These are phyloP conservation scores for Cladopsammia gracilis DNA, from an alignment of 64 coral and sea anemone species.

Conservation along the genomic window DNA sequence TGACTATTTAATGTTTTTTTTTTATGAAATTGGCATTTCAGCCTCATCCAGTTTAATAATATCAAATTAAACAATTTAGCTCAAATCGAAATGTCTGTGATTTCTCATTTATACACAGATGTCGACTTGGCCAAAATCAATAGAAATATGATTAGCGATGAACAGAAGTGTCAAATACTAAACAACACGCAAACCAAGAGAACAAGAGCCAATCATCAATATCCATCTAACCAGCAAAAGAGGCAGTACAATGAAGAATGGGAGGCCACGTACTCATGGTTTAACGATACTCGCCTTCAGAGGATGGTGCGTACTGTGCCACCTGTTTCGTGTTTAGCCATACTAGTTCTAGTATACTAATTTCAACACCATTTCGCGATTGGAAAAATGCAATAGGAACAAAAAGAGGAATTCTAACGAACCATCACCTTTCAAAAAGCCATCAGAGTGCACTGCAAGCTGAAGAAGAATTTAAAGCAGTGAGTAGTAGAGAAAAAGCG, in stretches of 20 bases:
- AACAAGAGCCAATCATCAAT: too few relatives aligned
- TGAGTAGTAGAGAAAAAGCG: conserved; percentile 52
- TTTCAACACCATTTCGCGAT: conserved; percentile 70
- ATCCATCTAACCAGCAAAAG: conserved; percentile 68
- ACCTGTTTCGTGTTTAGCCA: conserved; percentile 62
- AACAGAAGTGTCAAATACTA: too few relatives aligned
- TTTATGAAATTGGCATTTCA: too few relatives aligned
- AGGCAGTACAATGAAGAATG: conserved; percentile 78
- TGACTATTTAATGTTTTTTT: too few relatives aligned
- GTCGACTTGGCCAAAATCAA: too few relatives aligned
- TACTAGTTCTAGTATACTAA: conserved; percentile 28
- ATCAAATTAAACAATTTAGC: too few relatives aligned
- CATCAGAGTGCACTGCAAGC: conserved; percentile 70
- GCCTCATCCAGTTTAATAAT: too few relatives aligned
- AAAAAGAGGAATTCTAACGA: conserved; percentile 68
- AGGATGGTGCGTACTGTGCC: conserved; percentile 72
- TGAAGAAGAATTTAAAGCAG: conserved; percentile 53
- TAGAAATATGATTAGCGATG: too few relatives aligned
- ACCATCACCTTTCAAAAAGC: conserved; percentile 62
- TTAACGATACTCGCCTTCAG: conserved; percentile 56
- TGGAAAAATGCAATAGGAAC: conserved; percentile 74
- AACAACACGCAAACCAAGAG: too few relatives aligned
- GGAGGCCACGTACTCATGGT: conserved; percentile 68
- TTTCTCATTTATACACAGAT: too few relatives aligned
- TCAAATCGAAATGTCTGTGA: too few relatives aligned